Percentiles rank a stretch among this genome's conserved stretches.
Conservation (phyloP, 1,140 invertebrate species). For the Drosophila ogumai region DNA sequence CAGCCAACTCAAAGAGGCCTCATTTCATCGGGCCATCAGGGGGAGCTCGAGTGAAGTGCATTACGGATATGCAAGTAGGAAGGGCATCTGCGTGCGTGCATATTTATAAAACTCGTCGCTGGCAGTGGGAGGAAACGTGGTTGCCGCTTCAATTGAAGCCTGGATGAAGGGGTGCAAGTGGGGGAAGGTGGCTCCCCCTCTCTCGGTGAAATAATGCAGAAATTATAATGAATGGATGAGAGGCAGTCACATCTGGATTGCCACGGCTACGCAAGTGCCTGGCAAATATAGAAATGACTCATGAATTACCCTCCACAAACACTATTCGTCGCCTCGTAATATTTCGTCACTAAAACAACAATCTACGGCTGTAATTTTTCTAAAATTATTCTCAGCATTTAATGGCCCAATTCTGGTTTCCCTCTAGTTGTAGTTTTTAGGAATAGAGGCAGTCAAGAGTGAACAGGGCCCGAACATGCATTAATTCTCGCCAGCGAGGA, state of each 20-base stretch:
- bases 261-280: conserved; percentile 10
- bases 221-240: conserved; percentile 44
- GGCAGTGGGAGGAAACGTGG: conserved; percentile 24
- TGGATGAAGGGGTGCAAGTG: neutral
- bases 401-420: conserved; percentile 2
- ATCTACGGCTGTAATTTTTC: neutral
- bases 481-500: conserved; percentile 16
- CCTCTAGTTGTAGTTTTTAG: conserved; percentile 6
- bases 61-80: conserved; percentile 37
- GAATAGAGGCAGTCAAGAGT: conserved; percentile 15
- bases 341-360: neutral
- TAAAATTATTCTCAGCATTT: conserved; percentile 11
- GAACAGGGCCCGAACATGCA: conserved; percentile 28
- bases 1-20: neutral
- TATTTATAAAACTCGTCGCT: conserved; percentile 35
- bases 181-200: neutral
- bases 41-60: conserved; percentile 19
- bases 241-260: conserved; percentile 20
- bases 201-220: conserved; percentile 49
- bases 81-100: conserved; percentile 21
- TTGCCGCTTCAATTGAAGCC: conserved; percentile 24
- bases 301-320: conserved; percentile 2
- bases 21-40: neutral
- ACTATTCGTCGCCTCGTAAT: neutral
- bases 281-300: conserved; percentile 13